A percentile compares a stretch with the other conserved stretches of the same genome.
Conservation (phyloP, 1,140 invertebrate genomes). For the Rhopalosiphum padi region DNA sequence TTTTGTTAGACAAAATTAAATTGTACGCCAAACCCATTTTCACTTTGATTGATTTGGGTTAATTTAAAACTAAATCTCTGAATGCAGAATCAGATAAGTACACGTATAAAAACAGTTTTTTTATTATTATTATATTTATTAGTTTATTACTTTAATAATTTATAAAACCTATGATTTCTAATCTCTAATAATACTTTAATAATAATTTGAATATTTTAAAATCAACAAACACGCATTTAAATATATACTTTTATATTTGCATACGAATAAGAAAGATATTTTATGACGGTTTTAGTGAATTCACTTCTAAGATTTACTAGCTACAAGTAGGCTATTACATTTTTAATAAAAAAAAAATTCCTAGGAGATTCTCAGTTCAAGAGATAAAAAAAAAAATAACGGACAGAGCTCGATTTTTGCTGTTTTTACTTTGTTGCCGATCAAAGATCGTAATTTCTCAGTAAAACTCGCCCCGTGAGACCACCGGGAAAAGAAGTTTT, state of each 20-base stretch:
- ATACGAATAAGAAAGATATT: background rate
- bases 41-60: too few relatives aligned
- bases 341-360: background rate
- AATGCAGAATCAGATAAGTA: too few relatives aligned
- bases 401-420: background rate
- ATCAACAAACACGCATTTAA: background rate
- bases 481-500: background rate
- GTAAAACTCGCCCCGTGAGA: background rate
- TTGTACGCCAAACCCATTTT: too few relatives aligned
- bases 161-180: too few relatives aligned
- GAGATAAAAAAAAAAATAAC: background rate
- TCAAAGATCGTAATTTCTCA: background rate
- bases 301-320: background rate
- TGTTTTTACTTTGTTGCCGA: background rate
- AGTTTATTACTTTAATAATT: too few relatives aligned
- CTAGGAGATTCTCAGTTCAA: background rate
- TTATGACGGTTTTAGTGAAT: background rate
- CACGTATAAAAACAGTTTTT: too few relatives aligned
- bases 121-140: too few relatives aligned
- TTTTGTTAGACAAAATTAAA: too few relatives aligned
- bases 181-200: background rate
- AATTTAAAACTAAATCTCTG: too few relatives aligned
- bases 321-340: background rate
- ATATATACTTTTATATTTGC: background rate
- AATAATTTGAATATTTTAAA: background rate